These are phyloP conservation scores for Tenebrio molitor DNA, from an alignment of 1,140 invertebrate species.

Conservation along the genomic window DNA sequence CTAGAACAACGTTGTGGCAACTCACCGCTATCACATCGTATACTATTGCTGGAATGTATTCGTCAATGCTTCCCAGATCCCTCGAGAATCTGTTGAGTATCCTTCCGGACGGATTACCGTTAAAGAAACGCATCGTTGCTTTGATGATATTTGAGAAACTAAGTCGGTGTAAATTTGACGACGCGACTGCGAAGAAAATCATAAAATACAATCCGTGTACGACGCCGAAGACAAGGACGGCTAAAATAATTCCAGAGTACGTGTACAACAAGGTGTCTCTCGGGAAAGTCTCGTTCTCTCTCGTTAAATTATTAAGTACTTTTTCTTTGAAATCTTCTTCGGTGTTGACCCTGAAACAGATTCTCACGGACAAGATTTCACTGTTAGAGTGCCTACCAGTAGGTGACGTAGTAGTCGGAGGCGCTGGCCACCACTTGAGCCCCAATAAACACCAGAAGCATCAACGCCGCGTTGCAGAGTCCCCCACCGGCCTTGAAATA, in stretches of 20 bases:
- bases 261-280: slow-evolving; percentile 56
- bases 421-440: slow-evolving; percentile 76
- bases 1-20: slow-evolving; percentile 63
- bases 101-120: slow-evolving; percentile 83
- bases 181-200: slow-evolving; percentile 82
- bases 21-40: slow-evolving; percentile 74
- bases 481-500: slow-evolving; percentile 75
- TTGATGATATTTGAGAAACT: slow-evolving; percentile 76
- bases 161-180: slow-evolving; percentile 76
- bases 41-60: slow-evolving; percentile 74
- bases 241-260: slow-evolving; percentile 71
- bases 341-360: slow-evolving; percentile 49
- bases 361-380: slow-evolving; percentile 33
- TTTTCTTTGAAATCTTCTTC: slow-evolving; percentile 44
- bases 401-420: slow-evolving; percentile 77
- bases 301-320: slow-evolving; percentile 10
- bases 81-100: slow-evolving; percentile 82
- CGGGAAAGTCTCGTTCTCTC: slow-evolving; percentile 10
- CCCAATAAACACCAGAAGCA: slow-evolving; percentile 68
- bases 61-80: slow-evolving; percentile 85
- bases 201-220: slow-evolving; percentile 79
- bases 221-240: slow-evolving; percentile 71
- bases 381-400: slow-evolving; percentile 69
- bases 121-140: slow-evolving; percentile 86
- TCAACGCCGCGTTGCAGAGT: slow-evolving; percentile 67